Evolutionary conservation across 1,140 invertebrate species (phyloP).

Genomic region (Hormaphis cornu): DNA sequence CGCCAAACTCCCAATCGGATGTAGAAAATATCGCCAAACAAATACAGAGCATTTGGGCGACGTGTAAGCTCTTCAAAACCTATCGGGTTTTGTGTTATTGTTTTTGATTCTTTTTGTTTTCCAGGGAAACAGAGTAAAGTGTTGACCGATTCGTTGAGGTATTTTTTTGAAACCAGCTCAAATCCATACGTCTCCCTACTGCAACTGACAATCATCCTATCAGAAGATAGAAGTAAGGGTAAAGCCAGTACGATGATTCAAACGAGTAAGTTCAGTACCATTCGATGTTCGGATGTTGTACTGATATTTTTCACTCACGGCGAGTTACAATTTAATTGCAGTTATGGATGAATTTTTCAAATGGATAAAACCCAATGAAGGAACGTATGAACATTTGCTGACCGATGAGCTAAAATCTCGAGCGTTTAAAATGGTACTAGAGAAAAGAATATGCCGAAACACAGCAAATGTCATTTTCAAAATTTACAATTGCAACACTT

Average conservation of each 20-base stretch:
- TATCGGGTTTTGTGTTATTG: background rate
- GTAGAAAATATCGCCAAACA: too few relatives aligned
- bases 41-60: too few relatives aligned
- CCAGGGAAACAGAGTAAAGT: conserved; percentile 33
- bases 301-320: background rate
- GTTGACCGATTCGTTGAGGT: conserved; percentile 22
- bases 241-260: conserved; percentile 6
- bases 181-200: conserved; percentile 31
- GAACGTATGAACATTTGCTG: conserved; percentile 42
- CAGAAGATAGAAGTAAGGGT: conserved; percentile 26
- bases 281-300: background rate
- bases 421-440: conserved; percentile 48
- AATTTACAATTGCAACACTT: conserved; percentile 52
- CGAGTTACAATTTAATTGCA: conserved; percentile 38
- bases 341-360: conserved; percentile 53
- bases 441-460: conserved; percentile 47
- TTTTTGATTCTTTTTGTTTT: background rate
- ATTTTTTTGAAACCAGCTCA: conserved; percentile 17
- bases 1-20: too few relatives aligned
- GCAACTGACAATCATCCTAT: conserved; percentile 9
- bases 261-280: background rate
- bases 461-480: conserved; percentile 47
- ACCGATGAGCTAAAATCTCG: conserved; percentile 49
- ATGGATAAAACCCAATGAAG: conserved; percentile 43
- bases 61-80: too few relatives aligned